These are phyloP conservation scores for Tinamus guttatus DNA, from an alignment of 2,113 vertebrate species.

Conservation along the genomic window DNA sequence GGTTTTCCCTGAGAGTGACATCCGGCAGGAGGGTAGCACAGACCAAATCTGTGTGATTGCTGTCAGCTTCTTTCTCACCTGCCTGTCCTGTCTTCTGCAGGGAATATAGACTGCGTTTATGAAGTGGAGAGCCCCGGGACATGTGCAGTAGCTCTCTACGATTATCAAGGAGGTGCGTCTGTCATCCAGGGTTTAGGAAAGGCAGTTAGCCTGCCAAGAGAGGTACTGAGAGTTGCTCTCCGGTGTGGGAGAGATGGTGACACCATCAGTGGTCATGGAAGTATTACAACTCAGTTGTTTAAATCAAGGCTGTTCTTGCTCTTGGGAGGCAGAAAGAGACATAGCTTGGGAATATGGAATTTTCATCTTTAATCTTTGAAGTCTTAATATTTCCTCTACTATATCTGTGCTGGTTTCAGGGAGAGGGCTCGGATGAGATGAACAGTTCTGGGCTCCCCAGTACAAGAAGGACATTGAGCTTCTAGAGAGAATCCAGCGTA, in stretches of 20 bases:
- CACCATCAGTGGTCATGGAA: not conserved
- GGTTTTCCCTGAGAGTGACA: not conserved
- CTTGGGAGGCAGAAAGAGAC: not conserved
- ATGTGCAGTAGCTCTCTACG: slow-evolving; percentile 52
- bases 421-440: not conserved
- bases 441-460: not conserved
- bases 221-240: not conserved
- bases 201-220: not conserved
- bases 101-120: fast-evolving
- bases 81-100: not conserved
- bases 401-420: not conserved
- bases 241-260: not conserved
- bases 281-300: not conserved
- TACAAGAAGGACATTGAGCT: no score
- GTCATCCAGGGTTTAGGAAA: not conserved
- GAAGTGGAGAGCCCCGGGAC: not conserved
- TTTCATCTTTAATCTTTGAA: not conserved
- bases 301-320: not conserved
- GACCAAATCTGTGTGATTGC: not conserved
- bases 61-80: not conserved
- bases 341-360: not conserved
- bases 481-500: no score
- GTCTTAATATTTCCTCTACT: not conserved
- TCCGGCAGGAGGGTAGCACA: not conserved
- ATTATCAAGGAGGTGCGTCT: slow-evolving; percentile 66